Percentiles rank a stretch among this genome's conserved stretches.
Conservation (phyloP, 2,113 vertebrate species). For the Rissa tridactyla region DNA sequence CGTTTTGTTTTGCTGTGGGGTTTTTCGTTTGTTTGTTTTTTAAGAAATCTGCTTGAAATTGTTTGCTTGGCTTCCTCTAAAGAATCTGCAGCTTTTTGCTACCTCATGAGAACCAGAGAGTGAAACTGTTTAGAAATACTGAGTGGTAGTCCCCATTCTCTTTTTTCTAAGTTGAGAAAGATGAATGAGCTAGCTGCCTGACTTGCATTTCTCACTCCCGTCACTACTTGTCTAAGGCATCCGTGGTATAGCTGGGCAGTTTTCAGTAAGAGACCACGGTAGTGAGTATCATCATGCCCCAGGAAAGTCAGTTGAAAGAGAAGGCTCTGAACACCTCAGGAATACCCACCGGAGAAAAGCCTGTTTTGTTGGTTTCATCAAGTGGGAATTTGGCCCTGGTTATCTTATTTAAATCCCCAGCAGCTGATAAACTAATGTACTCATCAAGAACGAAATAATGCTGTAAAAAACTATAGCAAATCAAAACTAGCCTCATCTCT, state of each 20-base stretch:
- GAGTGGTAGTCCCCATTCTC: slow-evolving; percentile 16
- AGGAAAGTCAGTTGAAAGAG: not conserved
- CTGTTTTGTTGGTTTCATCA: not conserved
- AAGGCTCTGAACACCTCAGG: not conserved
- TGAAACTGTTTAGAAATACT: slow-evolving; percentile 25
- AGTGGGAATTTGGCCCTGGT: not conserved
- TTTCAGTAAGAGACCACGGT: not conserved
- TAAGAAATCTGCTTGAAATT: not conserved
- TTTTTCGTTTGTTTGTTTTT: not conserved
- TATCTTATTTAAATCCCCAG: not conserved
- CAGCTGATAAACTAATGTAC: not conserved
- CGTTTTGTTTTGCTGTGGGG: not conserved
- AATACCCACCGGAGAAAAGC: not conserved
- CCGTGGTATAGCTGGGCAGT: not conserved
- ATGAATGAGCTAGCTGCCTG: not conserved
- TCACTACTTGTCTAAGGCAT: not conserved
- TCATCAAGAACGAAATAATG: not conserved
- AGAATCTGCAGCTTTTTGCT: slow-evolving; percentile 4
- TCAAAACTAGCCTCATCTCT: not conserved
- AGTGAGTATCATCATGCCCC: not conserved
- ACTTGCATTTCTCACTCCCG: not conserved
- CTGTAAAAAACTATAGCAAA: not conserved
- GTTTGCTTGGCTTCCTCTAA: slow-evolving; percentile 23
- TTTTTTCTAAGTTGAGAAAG: slow-evolving; percentile 23
- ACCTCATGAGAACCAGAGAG: slow-evolving; percentile 14